Evolutionary conservation across 1,140 invertebrate species (phyloP).

Genomic region (Cydia pomonella): DNA sequence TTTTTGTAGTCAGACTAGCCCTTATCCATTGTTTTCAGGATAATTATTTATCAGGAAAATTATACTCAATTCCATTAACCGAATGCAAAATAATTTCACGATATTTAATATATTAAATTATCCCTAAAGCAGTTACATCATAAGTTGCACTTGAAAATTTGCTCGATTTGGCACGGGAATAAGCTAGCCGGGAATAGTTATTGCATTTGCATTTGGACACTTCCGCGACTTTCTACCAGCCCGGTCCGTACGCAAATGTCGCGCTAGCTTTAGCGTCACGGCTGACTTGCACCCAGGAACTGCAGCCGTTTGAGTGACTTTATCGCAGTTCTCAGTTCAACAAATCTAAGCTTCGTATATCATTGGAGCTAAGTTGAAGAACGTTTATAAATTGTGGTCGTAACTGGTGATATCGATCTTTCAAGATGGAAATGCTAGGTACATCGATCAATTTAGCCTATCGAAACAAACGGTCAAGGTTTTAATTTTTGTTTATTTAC

Average conservation of each 20-base stretch:
- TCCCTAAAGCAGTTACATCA: too few relatives aligned
- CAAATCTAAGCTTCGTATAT: neutral
- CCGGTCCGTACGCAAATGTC: conserved; percentile 8
- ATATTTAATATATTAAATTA: neutral
- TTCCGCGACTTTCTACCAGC: conserved; percentile 20
- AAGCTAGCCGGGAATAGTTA: neutral
- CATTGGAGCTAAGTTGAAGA: neutral
- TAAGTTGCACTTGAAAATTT: neutral
- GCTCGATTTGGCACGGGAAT: neutral
- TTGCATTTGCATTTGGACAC: neutral
- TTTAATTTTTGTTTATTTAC: neutral
- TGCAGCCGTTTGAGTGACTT: neutral
- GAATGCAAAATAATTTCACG: neutral
- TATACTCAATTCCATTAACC: too few relatives aligned
- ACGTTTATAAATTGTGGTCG: neutral
- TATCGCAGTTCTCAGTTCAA: conserved; percentile 4
- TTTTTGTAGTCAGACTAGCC: too few relatives aligned
- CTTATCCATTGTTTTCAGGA: neutral
- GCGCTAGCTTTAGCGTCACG: neutral
- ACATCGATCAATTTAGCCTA: neutral
- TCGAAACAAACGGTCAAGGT: neutral
- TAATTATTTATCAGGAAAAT: too few relatives aligned
- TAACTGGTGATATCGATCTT: neutral
- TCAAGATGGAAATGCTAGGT: neutral
- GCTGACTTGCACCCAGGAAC: conserved; percentile 4